These are phyloP conservation scores for Patella pellucida DNA, from an alignment of 2,888 invertebrate genomes.

Conservation along the genomic window DNA sequence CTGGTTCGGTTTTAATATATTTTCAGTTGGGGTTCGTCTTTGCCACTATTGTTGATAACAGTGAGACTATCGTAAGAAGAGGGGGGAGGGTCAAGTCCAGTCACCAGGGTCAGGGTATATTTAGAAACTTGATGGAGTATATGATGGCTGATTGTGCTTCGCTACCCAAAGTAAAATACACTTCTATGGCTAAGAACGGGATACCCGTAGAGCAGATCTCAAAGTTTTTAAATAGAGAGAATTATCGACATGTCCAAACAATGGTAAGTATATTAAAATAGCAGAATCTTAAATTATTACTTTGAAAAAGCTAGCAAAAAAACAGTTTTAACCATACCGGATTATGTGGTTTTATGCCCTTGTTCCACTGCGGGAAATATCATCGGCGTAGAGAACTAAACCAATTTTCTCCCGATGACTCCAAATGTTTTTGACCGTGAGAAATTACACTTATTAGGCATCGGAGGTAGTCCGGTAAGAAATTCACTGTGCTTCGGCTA, in stretches of 20 bases:
- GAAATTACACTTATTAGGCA: too few relatives aligned
- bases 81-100: constrained; percentile 15
- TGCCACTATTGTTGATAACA: constrained; percentile 8
- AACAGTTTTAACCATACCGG: too few relatives aligned
- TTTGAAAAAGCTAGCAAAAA: too few relatives aligned
- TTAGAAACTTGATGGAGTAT: background rate
- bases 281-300: too few relatives aligned
- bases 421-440: too few relatives aligned
- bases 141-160: background rate
- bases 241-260: background rate
- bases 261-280: background rate
- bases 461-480: too few relatives aligned
- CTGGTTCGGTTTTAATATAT: background rate
- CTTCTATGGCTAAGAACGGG: background rate
- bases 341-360: too few relatives aligned
- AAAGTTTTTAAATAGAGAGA: background rate
- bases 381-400: too few relatives aligned
- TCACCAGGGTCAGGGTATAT: constrained; percentile 19
- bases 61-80: constrained; percentile 12
- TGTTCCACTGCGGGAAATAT: too few relatives aligned
- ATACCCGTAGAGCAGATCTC: background rate
- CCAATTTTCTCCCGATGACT: too few relatives aligned
- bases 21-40: constrained; percentile 12
- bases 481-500: too few relatives aligned
- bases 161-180: background rate